Conservation (phyloP, 2,797 vertebrate genomes). For the Parambassis ranga region DNA sequence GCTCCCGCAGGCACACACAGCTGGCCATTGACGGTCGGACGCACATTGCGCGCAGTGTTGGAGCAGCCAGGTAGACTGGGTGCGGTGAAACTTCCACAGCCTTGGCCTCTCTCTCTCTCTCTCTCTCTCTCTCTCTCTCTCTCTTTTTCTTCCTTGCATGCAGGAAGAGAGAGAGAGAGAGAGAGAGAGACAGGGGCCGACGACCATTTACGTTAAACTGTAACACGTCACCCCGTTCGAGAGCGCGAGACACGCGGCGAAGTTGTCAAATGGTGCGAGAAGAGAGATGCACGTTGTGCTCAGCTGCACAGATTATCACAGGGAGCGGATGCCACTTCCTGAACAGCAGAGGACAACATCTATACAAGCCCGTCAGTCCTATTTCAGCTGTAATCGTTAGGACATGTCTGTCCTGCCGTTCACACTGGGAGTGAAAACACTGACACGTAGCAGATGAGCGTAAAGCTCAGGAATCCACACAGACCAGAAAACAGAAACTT, state of each 20-base stretch:
- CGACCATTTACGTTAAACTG: too few species aligned
- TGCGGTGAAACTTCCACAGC: constrained; percentile 11
- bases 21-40: constrained; percentile 62
- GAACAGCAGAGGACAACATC: too few species aligned
- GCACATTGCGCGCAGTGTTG: constrained; percentile 71
- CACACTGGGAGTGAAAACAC: neutral
- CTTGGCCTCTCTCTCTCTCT: too few species aligned
- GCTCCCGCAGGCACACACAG: constrained; percentile 62
- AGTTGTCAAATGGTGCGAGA: neutral
- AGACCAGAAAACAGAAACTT: neutral
- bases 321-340: too few species aligned
- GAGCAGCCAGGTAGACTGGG: constrained; percentile 38
- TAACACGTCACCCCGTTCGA: too few species aligned
- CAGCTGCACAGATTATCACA: too few species aligned
- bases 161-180: too few species aligned
- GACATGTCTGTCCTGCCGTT: neutral
- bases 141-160: too few species aligned
- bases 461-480: neutral
- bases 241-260: too few species aligned
- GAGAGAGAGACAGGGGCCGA: too few species aligned
- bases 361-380: neutral
- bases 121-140: too few species aligned
- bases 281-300: too few species aligned
- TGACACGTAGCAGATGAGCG: constrained; percentile 69
- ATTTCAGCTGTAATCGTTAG: neutral